Evolutionary conservation across 2,113 vertebrate genomes (phyloP).

Genomic region (Mastomys natalensis): DNA sequence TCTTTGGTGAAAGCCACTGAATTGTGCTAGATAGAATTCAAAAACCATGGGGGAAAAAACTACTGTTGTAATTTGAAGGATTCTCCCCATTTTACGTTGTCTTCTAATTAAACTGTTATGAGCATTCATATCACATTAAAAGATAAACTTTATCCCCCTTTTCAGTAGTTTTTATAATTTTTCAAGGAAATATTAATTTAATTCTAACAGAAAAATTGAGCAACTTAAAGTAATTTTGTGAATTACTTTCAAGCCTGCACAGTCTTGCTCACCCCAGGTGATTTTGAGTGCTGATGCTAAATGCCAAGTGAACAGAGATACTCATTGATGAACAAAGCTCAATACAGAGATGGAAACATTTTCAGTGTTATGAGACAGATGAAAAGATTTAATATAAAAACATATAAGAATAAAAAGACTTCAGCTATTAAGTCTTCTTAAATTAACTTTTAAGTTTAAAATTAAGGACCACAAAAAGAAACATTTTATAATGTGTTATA

Average conservation of each 20-base stretch:
- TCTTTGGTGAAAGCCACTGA: background rate
- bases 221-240: background rate
- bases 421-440: background rate
- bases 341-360: background rate
- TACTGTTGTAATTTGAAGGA: background rate
- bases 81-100: background rate
- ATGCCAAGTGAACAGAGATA: background rate
- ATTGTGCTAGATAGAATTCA: conserved; percentile 14
- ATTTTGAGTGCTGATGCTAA: background rate
- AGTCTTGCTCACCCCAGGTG: background rate
- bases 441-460: background rate
- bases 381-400: background rate
- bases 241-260: background rate
- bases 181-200: background rate
- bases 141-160: background rate
- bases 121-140: background rate
- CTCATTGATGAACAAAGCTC: background rate
- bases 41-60: background rate
- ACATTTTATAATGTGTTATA: background rate
- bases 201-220: background rate
- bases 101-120: background rate
- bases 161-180: background rate
- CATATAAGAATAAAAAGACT: background rate
- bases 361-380: background rate
- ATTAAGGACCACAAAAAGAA: background rate